A percentile compares a stretch with the other conserved stretches of the same genome.
Evolutionary conservation across 2,888 invertebrate genomes (phyloP).

Genomic region (Ellobium chinense): DNA sequence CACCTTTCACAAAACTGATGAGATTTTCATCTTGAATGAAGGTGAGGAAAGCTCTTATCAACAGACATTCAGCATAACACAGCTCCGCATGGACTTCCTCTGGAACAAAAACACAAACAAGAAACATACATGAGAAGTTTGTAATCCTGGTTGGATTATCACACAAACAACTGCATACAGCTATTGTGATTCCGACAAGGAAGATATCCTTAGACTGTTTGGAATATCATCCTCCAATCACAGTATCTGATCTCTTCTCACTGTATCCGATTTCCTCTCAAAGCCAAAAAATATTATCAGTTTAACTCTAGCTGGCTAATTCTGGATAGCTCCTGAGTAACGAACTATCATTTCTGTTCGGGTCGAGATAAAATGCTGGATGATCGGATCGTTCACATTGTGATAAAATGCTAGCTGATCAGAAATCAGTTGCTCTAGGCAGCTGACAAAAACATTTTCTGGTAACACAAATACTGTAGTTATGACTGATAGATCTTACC

Average conservation of each 20-base stretch:
- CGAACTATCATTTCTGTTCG: too few relatives aligned
- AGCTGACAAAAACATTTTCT: background rate
- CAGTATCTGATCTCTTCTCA: too few relatives aligned
- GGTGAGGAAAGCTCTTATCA: conserved; percentile 92
- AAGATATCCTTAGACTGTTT: too few relatives aligned
- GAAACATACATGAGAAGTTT: background rate
- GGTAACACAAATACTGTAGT: conserved; percentile 7
- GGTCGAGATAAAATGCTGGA: too few relatives aligned
- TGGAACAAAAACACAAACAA: conserved; percentile 58
- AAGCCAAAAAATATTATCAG: too few relatives aligned
- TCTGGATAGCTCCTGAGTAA: too few relatives aligned
- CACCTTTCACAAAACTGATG: conserved; percentile 94
- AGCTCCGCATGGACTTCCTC: conserved; percentile 95
- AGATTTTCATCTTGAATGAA: conserved; percentile 97
- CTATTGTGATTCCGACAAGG: background rate
- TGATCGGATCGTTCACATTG: too few relatives aligned
- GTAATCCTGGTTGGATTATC: background rate
- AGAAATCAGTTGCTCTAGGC: too few relatives aligned
- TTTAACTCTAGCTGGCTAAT: too few relatives aligned
- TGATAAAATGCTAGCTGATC: too few relatives aligned
- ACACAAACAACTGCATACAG: background rate
- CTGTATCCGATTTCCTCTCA: too few relatives aligned
- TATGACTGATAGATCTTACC: conserved; percentile 79
- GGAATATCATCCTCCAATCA: too few relatives aligned
- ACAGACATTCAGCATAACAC: conserved; percentile 94